Conservation (phyloP, 2,113 vertebrate genomes). For the Hippocampus mohnikei region DNA sequence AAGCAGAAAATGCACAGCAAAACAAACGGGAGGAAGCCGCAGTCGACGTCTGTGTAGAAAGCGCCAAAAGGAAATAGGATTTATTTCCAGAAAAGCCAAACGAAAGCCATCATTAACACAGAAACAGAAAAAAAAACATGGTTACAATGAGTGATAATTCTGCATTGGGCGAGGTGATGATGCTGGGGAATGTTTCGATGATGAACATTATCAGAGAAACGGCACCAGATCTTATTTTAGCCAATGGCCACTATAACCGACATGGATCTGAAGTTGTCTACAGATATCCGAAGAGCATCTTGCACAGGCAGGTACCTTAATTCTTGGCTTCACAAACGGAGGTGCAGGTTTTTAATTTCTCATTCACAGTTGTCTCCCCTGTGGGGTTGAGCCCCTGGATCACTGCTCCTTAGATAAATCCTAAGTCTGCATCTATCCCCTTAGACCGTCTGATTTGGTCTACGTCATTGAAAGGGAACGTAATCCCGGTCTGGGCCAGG, state of each 20-base stretch:
- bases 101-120: too few relatives aligned
- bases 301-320: neutral
- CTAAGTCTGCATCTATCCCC: constrained; percentile 70
- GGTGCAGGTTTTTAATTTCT: constrained; percentile 19
- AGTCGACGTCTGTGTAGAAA: too few relatives aligned
- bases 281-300: neutral
- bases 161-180: too few relatives aligned
- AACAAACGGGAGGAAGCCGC: too few relatives aligned
- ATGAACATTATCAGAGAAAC: neutral
- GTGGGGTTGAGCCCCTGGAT: constrained; percentile 46
- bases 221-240: neutral
- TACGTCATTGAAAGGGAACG: constrained; percentile 62
- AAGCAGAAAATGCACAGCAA: too few relatives aligned
- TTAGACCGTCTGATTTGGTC: constrained; percentile 71
- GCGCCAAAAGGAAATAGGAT: too few relatives aligned
- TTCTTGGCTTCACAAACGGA: neutral
- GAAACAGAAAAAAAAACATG: too few relatives aligned
- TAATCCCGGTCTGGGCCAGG: constrained; percentile 67
- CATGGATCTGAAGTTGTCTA: neutral
- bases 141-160: too few relatives aligned
- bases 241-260: neutral
- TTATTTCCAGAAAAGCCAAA: too few relatives aligned
- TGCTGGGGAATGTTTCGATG: neutral
- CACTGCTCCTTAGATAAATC: constrained; percentile 63
- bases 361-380: constrained; percentile 9